These are phyloP conservation scores for Leucophenga maculata DNA, from an alignment of 2,888 invertebrate genomes.

Conservation along the genomic window DNA sequence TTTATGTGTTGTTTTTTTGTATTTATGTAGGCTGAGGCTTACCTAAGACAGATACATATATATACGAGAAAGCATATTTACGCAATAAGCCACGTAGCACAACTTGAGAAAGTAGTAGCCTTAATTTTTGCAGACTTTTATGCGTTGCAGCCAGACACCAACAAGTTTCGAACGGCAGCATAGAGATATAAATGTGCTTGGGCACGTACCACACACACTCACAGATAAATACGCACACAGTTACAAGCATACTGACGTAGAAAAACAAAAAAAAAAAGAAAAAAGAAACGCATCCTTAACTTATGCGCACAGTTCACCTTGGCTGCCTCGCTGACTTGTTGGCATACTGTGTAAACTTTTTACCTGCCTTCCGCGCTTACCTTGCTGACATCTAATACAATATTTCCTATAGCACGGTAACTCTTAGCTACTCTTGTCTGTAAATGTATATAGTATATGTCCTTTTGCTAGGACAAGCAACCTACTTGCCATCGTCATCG, in stretches of 20 bases:
- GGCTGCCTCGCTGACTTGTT: slow-evolving; percentile 38
- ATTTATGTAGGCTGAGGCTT: background rate
- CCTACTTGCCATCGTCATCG: background rate
- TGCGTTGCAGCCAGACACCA: slow-evolving; percentile 1
- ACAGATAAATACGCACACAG: background rate
- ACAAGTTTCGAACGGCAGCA: slow-evolving; percentile 7
- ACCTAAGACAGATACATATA: background rate
- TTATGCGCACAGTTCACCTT: slow-evolving; percentile 34
- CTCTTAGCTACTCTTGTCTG: too few species aligned
- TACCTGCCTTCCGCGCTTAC: background rate
- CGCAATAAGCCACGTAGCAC: slow-evolving; percentile 16
- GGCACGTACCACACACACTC: slow-evolving; percentile 26
- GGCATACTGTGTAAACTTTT: slow-evolving; percentile 13
- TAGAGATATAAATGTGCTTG: slow-evolving; percentile 24
- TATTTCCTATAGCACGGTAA: background rate
- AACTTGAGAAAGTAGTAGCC: slow-evolving; percentile 8
- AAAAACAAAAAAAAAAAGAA: background rate
- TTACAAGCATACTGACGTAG: background rate
- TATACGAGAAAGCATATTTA: background rate
- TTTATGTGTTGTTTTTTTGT: slow-evolving; percentile 7
- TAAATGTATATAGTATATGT: too few species aligned
- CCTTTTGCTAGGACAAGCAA: too few species aligned
- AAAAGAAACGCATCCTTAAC: background rate
- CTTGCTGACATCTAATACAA: background rate
- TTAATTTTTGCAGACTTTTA: slow-evolving; percentile 20